Conservation (phyloP, 2,888 invertebrate genomes). For the Standfussiana lucernea region DNA sequence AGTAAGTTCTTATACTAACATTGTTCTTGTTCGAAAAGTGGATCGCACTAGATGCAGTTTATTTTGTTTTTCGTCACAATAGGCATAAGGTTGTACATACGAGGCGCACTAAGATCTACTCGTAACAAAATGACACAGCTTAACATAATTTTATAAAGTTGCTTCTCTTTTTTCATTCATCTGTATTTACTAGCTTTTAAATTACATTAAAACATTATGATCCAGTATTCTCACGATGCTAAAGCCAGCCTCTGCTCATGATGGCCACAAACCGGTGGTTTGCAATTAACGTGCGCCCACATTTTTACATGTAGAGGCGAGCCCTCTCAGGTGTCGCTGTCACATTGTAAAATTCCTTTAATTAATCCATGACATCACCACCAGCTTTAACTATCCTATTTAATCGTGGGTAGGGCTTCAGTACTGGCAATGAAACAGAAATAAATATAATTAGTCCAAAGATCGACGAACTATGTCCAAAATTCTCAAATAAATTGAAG, state of each 20-base stretch:
- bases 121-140: neutral
- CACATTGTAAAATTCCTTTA: slow-evolving; percentile 72
- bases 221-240: slow-evolving; percentile 74
- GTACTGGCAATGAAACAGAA: slow-evolving; percentile 10
- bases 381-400: slow-evolving; percentile 46
- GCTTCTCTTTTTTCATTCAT: neutral
- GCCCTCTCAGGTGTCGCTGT: slow-evolving; percentile 65
- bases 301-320: slow-evolving; percentile 59
- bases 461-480: neutral
- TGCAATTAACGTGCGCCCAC: slow-evolving; percentile 61
- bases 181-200: neutral
- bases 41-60: neutral
- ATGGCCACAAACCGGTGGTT: slow-evolving; percentile 59
- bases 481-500: slow-evolving; percentile 1
- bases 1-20: neutral
- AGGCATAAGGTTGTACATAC: neutral
- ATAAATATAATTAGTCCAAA: slow-evolving; percentile 17
- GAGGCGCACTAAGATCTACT: neutral
- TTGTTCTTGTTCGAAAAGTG: neutral
- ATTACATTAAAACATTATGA: slow-evolving; percentile 11
- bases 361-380: slow-evolving; percentile 78
- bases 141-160: neutral
- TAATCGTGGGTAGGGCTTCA: slow-evolving; percentile 43
- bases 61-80: neutral
- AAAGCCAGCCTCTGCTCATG: slow-evolving; percentile 59